A percentile compares a stretch with the other conserved stretches of the same genome.
phyloP scores from a whole-genome alignment of 2,888 invertebrate genomes.

The Matsumyia berberina region DNA sequence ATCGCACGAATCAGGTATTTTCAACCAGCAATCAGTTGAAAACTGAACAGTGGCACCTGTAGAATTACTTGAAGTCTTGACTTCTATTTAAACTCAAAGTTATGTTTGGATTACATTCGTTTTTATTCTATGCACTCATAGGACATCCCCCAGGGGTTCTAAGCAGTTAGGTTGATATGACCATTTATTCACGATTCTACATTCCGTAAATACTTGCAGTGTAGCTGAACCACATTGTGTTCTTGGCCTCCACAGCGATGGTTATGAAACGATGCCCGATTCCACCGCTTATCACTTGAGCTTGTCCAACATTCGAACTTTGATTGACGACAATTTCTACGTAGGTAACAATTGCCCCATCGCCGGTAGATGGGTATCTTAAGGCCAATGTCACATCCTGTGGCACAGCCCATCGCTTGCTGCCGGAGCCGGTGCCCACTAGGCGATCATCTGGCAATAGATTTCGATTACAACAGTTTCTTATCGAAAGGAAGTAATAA shows the following conservation, averaged over 20 bases:
- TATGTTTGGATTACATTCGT: too few species aligned
- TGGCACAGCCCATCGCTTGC: slow-evolving; percentile 41
- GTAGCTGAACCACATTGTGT: slow-evolving; percentile 64
- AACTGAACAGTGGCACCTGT: neutral
- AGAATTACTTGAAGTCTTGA: too few species aligned
- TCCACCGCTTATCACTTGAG: slow-evolving; percentile 77
- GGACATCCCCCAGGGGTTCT: too few species aligned
- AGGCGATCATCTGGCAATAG: slow-evolving; percentile 63
- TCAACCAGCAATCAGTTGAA: neutral
- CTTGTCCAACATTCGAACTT: slow-evolving; percentile 71
- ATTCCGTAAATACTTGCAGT: slow-evolving; percentile 63
- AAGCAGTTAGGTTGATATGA: neutral
- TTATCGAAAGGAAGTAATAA: neutral
- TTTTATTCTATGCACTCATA: too few species aligned
- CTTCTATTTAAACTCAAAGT: too few species aligned
- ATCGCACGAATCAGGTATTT: neutral
- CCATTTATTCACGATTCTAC: neutral
- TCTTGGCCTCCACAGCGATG: slow-evolving; percentile 69
- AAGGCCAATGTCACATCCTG: slow-evolving; percentile 69
- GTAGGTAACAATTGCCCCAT: slow-evolving; percentile 75
- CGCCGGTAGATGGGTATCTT: slow-evolving; percentile 69
- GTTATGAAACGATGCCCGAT: slow-evolving; percentile 74
- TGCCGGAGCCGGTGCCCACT: slow-evolving; percentile 60
- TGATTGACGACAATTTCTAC: slow-evolving; percentile 76
- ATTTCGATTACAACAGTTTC: neutral